phyloP scores from a whole-genome alignment of 2,888 invertebrate genomes.

The Nomada ferruginata region DNA sequence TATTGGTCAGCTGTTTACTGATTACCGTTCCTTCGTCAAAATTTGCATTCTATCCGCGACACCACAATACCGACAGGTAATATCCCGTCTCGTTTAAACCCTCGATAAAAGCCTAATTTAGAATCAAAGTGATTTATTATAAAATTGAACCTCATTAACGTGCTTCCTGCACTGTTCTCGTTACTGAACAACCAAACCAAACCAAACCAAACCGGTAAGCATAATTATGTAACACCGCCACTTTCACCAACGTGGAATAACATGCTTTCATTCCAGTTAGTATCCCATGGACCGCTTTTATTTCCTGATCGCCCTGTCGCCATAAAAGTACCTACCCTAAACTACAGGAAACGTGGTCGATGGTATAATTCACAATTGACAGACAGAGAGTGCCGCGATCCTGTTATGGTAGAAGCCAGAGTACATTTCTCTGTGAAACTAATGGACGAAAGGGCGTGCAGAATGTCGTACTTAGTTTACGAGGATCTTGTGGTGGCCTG shows the following conservation, averaged over 20 bases:
- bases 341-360: background rate
- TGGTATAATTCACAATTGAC: background rate
- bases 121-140: background rate
- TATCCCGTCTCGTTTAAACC: background rate
- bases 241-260: background rate
- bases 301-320: background rate
- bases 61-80: background rate
- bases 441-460: constrained; percentile 33
- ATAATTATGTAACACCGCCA: background rate
- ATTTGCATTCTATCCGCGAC: background rate
- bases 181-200: background rate
- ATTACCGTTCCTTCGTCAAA: background rate
- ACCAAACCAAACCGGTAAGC: background rate
- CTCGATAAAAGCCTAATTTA: background rate
- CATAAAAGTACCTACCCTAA: background rate
- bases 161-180: too few species aligned
- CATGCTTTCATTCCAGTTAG: background rate
- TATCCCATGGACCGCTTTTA: background rate
- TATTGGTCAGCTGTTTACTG: background rate
- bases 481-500: constrained; percentile 70
- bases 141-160: background rate
- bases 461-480: constrained; percentile 70
- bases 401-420: background rate
- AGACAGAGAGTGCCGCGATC: background rate
- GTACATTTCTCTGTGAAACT: constrained; percentile 35